phyloP scores from a whole-genome alignment of 2,888 invertebrate genomes.

The Drosophila tripunctata region DNA sequence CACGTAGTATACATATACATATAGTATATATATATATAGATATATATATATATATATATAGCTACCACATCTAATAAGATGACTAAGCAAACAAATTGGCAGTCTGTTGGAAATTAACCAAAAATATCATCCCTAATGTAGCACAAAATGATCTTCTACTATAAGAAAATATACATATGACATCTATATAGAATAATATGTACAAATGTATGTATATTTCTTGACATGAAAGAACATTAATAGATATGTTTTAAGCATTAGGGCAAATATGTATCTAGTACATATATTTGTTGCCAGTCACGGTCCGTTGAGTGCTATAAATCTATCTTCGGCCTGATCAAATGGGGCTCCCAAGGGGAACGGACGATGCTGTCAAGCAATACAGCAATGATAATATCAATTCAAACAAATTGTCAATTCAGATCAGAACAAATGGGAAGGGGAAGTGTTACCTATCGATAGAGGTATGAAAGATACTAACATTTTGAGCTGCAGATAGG shows the following conservation, averaged over 20 bases:
- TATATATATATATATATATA: slow-evolving; percentile 1
- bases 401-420: no score
- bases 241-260: slow-evolving; percentile 33
- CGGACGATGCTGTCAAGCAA: neutral
- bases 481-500: no score
- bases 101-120: slow-evolving; percentile 38
- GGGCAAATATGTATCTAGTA: slow-evolving; percentile 11
- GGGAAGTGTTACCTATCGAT: no score
- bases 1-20: slow-evolving; percentile 29
- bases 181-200: slow-evolving; percentile 1
- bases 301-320: slow-evolving; percentile 37
- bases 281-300: slow-evolving; percentile 32
- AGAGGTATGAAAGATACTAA: neutral
- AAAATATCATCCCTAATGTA: slow-evolving; percentile 48
- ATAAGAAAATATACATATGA: neutral
- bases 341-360: neutral
- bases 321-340: slow-evolving; percentile 26
- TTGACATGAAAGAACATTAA: slow-evolving; percentile 43
- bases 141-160: slow-evolving; percentile 10
- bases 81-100: slow-evolving; percentile 69
- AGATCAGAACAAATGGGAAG: no score
- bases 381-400: neutral
- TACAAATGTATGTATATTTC: neutral
- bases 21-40: slow-evolving; percentile 15
- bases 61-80: slow-evolving; percentile 30